phyloP scores from a whole-genome alignment of 2,113 vertebrate genomes.

The Oceanites oceanicus region DNA sequence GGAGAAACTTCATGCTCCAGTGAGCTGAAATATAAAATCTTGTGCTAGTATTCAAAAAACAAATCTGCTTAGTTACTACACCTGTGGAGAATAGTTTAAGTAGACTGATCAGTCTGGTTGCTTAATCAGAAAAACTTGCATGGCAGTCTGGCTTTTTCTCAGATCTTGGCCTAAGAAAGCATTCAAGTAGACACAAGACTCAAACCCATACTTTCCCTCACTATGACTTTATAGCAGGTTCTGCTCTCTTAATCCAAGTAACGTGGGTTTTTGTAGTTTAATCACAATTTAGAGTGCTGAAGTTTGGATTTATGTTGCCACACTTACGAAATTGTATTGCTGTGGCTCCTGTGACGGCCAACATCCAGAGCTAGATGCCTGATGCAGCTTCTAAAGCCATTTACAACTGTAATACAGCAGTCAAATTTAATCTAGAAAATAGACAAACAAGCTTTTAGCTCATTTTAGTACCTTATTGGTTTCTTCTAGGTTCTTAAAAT shows the following conservation, averaged over 20 bases:
- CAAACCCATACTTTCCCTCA: not conserved
- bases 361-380: not conserved
- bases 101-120: not conserved
- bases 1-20: not conserved
- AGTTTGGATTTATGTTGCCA: not conserved
- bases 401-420: not conserved
- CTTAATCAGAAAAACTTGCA: not conserved
- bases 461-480: rapidly evolving
- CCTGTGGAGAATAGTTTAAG: not conserved
- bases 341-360: not conserved
- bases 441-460: not conserved
- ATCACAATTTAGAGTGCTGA: not conserved
- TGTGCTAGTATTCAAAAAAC: not conserved
- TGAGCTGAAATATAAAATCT: slow-evolving; percentile 18
- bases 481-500: not conserved
- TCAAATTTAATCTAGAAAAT: not conserved
- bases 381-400: not conserved
- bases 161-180: not conserved
- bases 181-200: not conserved
- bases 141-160: not conserved
- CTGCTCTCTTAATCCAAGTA: not conserved
- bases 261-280: not conserved
- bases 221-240: not conserved
- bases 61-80: not conserved
- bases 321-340: not conserved